These are phyloP conservation scores for Calyptomena viridis DNA, from an alignment of 2,113 vertebrate genomes.

Conservation along the genomic window DNA sequence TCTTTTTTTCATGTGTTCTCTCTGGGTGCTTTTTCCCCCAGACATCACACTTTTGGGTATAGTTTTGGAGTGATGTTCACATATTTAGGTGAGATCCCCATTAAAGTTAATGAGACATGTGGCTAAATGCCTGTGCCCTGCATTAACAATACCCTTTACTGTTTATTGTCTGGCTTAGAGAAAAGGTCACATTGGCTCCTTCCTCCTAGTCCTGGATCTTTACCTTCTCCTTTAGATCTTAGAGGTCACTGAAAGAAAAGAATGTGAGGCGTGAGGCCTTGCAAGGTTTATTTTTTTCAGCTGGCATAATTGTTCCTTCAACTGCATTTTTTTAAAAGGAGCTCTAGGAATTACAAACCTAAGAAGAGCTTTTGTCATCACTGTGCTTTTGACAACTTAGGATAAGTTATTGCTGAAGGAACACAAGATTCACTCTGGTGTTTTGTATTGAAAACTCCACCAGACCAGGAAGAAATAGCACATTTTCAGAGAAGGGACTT, in stretches of 20 bases:
- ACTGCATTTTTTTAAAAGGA: neutral
- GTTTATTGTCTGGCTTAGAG: conserved; percentile 40
- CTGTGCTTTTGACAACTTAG: too few relatives aligned
- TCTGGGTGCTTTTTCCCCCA: neutral
- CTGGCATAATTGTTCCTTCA: neutral
- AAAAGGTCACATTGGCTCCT: conserved; percentile 48
- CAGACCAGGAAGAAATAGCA: neutral
- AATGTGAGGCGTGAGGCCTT: neutral
- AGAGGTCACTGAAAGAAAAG: neutral
- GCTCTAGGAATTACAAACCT: neutral
- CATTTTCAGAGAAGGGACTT: neutral
- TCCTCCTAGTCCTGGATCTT: conserved; percentile 3
- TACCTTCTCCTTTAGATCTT: neutral
- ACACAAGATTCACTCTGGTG: neutral
- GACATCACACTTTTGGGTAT: neutral
- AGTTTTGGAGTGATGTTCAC: neutral
- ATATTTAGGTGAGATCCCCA: conserved; percentile 51
- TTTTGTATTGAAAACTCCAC: neutral
- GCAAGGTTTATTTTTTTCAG: neutral
- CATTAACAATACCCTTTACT: conserved; percentile 32
- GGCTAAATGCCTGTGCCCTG: conserved; percentile 48
- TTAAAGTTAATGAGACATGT: conserved; percentile 67
- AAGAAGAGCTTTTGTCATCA: neutral
- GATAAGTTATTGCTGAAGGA: neutral
- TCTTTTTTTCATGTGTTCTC: neutral